These are phyloP conservation scores for Uria lomvia DNA, from an alignment of 2,113 vertebrate species.

Conservation along the genomic window DNA sequence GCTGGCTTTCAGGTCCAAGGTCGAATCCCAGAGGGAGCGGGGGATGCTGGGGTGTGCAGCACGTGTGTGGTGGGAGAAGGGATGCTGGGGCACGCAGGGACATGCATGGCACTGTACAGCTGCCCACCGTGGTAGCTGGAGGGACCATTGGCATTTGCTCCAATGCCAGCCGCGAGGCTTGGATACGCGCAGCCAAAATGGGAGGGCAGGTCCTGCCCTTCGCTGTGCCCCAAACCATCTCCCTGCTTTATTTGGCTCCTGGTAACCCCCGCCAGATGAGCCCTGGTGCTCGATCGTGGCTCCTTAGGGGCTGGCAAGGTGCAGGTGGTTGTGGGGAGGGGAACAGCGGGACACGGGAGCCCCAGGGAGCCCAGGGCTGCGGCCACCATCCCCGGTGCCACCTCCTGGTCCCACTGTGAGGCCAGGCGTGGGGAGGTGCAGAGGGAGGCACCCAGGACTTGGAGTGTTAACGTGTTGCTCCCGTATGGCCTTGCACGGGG, in stretches of 20 bases:
- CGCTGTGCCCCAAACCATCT: accelerated
- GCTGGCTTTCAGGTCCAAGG: not conserved
- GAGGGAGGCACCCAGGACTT: not conserved
- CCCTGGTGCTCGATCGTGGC: not conserved
- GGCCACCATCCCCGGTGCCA: accelerated
- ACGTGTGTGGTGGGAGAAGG: not conserved
- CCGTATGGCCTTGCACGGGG: not conserved
- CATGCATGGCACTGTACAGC: accelerated
- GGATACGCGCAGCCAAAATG: accelerated
- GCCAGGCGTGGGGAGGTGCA: accelerated
- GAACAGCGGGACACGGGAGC: accelerated
- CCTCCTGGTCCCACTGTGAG: not conserved
- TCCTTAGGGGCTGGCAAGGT: not conserved
- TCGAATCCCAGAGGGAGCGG: not conserved
- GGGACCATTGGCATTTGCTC: not conserved
- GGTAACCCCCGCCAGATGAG: not conserved
- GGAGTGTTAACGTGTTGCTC: not conserved
- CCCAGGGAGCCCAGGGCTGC: not conserved
- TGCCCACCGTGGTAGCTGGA: not conserved
- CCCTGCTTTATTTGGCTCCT: not conserved
- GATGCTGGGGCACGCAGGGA: not conserved
- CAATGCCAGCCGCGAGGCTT: accelerated
- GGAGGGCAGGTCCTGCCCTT: not conserved
- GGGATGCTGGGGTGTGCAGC: not conserved
- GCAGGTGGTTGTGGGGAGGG: not conserved